phyloP scores from a whole-genome alignment of 2,113 vertebrate genomes.

The Neolamprologus variostigma region DNA sequence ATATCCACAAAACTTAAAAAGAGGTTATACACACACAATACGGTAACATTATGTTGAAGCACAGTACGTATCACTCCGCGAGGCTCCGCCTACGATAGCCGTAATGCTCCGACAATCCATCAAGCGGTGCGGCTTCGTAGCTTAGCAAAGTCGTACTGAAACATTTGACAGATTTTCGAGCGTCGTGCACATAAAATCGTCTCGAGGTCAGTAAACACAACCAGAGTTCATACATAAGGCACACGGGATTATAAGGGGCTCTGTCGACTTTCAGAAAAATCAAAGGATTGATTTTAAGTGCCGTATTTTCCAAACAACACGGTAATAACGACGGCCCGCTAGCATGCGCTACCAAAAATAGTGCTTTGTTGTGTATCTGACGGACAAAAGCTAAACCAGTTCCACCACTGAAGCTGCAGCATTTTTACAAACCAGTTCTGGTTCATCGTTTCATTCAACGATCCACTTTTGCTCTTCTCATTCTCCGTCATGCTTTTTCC shows the following conservation, averaged over 20 bases:
- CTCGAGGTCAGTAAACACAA: no score
- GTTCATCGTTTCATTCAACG: accelerated
- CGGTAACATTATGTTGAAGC: no score
- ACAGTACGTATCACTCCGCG: no score
- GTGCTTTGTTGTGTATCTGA: accelerated
- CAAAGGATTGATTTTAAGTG: neutral
- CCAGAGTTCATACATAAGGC: accelerated
- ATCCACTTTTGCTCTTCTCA: accelerated
- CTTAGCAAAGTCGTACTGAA: no score
- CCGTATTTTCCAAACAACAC: accelerated
- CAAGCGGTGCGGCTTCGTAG: no score
- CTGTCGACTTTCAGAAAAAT: accelerated
- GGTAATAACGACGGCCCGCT: neutral
- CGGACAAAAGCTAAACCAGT: neutral
- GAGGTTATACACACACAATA: no score
- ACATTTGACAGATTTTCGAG: no score
- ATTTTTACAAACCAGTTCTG: neutral
- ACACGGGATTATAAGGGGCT: accelerated
- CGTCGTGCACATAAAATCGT: accelerated
- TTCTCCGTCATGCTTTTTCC: accelerated
- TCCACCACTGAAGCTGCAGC: accelerated
- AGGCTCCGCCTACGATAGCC: no score
- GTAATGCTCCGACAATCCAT: no score
- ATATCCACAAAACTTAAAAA: no score
- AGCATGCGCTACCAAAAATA: neutral